Percentiles rank a stretch among this genome's conserved stretches.
These are phyloP conservation scores for Molossus molossus DNA, from an alignment of 2,797 vertebrate genomes.

Conservation along the genomic window DNA sequence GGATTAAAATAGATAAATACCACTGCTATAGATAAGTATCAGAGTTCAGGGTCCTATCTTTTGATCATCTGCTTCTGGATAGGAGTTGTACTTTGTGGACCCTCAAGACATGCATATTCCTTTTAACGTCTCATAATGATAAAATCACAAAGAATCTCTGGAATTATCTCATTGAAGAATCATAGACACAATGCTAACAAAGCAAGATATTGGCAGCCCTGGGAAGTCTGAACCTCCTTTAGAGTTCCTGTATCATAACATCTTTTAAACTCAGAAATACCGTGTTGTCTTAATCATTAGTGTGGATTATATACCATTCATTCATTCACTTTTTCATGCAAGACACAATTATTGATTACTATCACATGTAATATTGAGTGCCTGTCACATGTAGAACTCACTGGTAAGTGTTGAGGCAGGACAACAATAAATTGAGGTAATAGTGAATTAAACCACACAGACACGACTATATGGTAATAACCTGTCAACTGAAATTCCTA, in stretches of 20 bases:
- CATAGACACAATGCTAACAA: neutral
- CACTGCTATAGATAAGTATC: neutral
- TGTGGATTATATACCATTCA: slow-evolving; percentile 10
- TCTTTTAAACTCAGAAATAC: neutral
- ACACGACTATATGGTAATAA: slow-evolving; percentile 40
- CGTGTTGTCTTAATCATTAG: neutral
- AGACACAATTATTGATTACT: neutral
- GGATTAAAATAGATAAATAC: neutral
- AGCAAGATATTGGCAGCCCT: neutral
- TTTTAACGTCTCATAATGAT: neutral
- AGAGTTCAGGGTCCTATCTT: neutral
- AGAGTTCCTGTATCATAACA: neutral
- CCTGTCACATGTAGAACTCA: neutral
- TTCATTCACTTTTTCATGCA: neutral
- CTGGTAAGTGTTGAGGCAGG: neutral
- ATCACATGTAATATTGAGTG: neutral
- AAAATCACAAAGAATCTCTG: neutral
- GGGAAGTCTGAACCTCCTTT: neutral
- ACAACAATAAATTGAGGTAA: neutral
- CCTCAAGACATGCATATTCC: neutral
- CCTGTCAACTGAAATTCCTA: neutral
- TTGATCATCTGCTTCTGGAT: neutral
- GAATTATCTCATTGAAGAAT: neutral
- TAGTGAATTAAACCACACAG: neutral
- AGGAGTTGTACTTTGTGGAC: neutral